A percentile compares a stretch with the other conserved stretches of the same genome.
phyloP scores from a whole-genome alignment of 2,113 vertebrate genomes.

The Arvicanthis niloticus region DNA sequence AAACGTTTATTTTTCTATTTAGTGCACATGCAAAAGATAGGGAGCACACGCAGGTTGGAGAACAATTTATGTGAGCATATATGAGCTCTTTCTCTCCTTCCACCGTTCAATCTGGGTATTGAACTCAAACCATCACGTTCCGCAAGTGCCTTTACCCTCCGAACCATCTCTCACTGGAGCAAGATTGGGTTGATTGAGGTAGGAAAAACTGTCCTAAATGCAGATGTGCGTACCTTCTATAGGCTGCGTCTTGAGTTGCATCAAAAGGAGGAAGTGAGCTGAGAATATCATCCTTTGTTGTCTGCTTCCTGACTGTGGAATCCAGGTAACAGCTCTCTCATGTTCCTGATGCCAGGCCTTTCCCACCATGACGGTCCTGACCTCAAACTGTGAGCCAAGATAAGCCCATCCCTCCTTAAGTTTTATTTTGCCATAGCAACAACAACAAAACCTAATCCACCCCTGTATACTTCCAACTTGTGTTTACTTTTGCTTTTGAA shows the following conservation, averaged over 20 bases:
- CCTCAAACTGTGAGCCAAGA: not conserved
- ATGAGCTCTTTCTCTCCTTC: not conserved
- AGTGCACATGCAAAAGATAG: not conserved
- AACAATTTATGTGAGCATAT: not conserved
- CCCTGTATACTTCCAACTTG: accelerated
- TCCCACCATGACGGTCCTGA: accelerated
- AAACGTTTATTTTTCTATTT: not conserved
- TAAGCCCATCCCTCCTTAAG: not conserved
- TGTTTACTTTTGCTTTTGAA: not conserved
- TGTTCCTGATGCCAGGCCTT: not conserved
- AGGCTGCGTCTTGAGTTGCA: not conserved
- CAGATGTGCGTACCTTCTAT: not conserved
- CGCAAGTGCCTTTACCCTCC: not conserved
- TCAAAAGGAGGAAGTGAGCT: not conserved
- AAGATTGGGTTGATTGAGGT: not conserved
- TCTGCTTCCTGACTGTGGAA: not conserved
- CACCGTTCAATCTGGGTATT: not conserved
- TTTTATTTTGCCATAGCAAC: not conserved
- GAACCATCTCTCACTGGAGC: not conserved
- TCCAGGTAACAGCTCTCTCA: not conserved
- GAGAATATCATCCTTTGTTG: too few relatives aligned
- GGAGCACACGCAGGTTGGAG: not conserved
- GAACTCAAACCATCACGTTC: not conserved
- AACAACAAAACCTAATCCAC: not conserved
- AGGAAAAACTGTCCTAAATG: not conserved